These are phyloP conservation scores for Byasa hedistus DNA, from an alignment of 2,888 invertebrate genomes.

Conservation along the genomic window DNA sequence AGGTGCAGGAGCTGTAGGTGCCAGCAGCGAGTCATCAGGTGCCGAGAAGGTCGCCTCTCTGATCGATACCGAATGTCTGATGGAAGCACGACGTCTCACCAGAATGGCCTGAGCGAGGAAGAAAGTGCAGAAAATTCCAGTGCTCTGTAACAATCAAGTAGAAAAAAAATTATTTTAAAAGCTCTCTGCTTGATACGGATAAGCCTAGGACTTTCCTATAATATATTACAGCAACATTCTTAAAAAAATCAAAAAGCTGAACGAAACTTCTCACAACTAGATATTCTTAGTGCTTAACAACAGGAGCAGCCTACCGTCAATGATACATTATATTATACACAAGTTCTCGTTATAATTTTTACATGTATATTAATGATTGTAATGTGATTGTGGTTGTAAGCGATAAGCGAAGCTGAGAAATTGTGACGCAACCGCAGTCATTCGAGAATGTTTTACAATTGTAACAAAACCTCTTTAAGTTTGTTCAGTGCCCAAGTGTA, in stretches of 20 bases:
- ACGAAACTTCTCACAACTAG: no score
- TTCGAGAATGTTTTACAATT: conserved; percentile 1
- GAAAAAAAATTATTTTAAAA: no score
- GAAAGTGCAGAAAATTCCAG: conserved; percentile 76
- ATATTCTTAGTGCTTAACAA: no score
- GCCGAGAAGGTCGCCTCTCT: conserved; percentile 62
- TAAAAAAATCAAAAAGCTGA: no score
- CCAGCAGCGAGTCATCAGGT: conserved; percentile 64
- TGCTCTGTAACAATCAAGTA: conserved; percentile 61
- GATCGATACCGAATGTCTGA: conserved; percentile 63
- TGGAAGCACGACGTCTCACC: conserved; percentile 67
- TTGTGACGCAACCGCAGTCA: neutral
- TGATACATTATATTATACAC: neutral
- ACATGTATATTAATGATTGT: neutral
- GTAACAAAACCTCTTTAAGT: conserved; percentile 2
- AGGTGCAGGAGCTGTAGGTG: conserved; percentile 63
- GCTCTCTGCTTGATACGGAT: no score
- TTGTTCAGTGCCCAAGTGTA: neutral
- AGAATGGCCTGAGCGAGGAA: conserved; percentile 76
- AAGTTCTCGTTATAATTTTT: neutral
- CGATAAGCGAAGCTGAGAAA: conserved; percentile 1
- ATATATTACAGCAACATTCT: no score
- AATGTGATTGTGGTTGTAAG: neutral
- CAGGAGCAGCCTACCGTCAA: no score
- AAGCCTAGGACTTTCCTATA: no score